Conservation (phyloP, 2,797 vertebrate genomes). For the Hafferia zeledoni region DNA sequence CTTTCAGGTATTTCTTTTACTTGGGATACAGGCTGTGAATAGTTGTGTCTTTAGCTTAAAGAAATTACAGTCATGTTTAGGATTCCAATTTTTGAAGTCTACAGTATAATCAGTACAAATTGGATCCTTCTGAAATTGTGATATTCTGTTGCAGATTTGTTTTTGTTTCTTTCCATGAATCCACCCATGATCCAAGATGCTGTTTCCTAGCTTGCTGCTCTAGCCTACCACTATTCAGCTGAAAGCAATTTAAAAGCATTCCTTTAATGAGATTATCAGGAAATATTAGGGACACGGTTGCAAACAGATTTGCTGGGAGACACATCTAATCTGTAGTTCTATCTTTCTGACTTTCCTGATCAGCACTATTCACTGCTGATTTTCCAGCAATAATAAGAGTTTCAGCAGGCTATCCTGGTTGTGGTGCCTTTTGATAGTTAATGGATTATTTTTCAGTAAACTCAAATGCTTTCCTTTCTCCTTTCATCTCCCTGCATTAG, state of each 20-base stretch:
- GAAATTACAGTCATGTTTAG: background rate
- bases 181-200: background rate
- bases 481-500: background rate
- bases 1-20: background rate
- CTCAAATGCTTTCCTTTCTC: background rate
- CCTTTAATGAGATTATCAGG: background rate
- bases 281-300: background rate
- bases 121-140: background rate
- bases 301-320: background rate
- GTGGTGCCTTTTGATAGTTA: background rate
- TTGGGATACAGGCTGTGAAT: fast-evolving
- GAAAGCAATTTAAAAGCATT: background rate
- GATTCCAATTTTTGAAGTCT: background rate
- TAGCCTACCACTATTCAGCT: background rate
- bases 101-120: background rate
- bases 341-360: background rate
- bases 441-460: background rate
- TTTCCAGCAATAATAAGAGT: background rate
- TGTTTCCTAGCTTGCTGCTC: background rate
- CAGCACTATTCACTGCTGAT: background rate
- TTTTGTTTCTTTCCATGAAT: background rate
- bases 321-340: background rate
- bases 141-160: background rate
- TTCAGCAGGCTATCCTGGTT: background rate
- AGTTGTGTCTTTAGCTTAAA: background rate